Evolutionary conservation across 2,113 vertebrate species (phyloP), one percentile per base, ranked within the genome.

Genomic region (Sardina pilchardus): DNA sequence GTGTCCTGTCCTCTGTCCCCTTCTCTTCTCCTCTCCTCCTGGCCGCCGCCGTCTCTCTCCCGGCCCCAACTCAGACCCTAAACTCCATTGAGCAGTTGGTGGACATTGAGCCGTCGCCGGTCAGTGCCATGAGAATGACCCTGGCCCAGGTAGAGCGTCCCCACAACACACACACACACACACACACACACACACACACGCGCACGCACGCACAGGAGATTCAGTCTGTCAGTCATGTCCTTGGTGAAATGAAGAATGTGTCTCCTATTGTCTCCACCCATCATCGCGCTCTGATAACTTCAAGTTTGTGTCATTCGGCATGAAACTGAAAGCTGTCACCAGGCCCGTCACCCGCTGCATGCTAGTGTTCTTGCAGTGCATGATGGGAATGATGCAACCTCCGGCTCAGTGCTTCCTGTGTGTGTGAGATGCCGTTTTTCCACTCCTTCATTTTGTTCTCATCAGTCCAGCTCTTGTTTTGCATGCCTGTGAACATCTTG

Each of bases 51-150:
- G 84, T 94, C 89, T 87, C 83, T 34, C 82, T 63, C 50, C 63
- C 30, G 63, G 63, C 26, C 89, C 92, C 91, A 93, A 53, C 93
- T 93, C 94, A 99, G 97, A 99, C 96, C 93, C 96, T 99, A 94
- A 96, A 96, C 91, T 94, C 96, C n/a, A 96, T 97, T 93, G 97
- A 96, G 94, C 97, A 97, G 89, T 96, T 99, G 97, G 97, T 99
- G 97, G 98, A 99, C 93, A 97, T 99, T 95, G 97, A 99, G 94
- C 98, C 98, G 89, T 98, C 97, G 91, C 97, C 97, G 91, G 96
- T 99, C 96, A 98, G 97, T 97, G 97, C 97, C 94, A 96, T 99
- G 97, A 96, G 97, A 98, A 97, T 99, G 97, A 99, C 97, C 91
- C 96, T 99, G 96, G 97, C 97, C 90, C 97, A 99, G 98, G 98